Evolutionary conservation across 2,113 vertebrate species (phyloP), one percentile per base, ranked within the genome.

Genomic region (Lasiurus borealis): DNA sequence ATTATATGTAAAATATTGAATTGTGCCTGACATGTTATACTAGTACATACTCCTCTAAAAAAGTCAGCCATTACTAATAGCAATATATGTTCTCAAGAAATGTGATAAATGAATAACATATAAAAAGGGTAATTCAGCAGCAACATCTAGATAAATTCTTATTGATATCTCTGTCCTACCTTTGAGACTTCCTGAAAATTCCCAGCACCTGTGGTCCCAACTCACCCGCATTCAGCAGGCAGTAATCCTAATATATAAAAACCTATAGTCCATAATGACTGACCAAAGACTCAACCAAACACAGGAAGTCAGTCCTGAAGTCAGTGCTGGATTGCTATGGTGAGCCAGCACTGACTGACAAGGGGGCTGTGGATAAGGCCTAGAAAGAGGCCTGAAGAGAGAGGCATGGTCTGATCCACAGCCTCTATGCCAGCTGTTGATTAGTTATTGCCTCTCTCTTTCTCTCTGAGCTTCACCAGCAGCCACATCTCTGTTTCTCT

Each of bases 151-250:
- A 0, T 76, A 83, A 52, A 44, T 14, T 90, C 13, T 87, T n/a
- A 1, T 11, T 83, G 62, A 21, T 62, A 57, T 34, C 69, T 90
- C 72, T 59, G 8, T 59, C 10, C 10, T 59, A 6, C 3, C 10
- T 93, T 64, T 80, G 78, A 93, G 48, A 73, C 10, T 93, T 90
- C 66, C 40, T 88, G 92, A 93, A 34, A 57, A 75, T 71, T 7
- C 5, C 11, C 29, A 88, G 36, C 15, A 78, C 80, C 80, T 81
- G 78, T 81, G 52, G 66, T 62, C 59, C 31, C 21, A 71, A 71
- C 14, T 91, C 34, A 59, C 44, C 23, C n/a, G 44, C 52, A 57
- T 82, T 93, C 44, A 91, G 25, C 40, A 92, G 40, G 52, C 44
- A 68, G 46, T n/a, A 86, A 40, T 57, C 19, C 6, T 57, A 57